Conservation (phyloP, 2,888 invertebrate genomes). For the Gerris lacustris region DNA sequence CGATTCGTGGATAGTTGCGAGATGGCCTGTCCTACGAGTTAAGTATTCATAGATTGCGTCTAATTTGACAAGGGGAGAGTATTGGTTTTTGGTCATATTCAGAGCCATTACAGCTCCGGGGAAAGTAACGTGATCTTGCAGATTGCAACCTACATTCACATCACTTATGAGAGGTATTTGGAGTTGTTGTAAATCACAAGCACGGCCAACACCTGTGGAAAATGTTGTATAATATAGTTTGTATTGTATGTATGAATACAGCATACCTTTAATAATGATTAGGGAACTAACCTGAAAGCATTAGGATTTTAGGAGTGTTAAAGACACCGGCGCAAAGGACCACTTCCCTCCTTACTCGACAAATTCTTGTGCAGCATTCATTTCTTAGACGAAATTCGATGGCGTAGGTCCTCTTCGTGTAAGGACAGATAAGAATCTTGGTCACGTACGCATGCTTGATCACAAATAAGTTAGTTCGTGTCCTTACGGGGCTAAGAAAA, state of each 20-base stretch:
- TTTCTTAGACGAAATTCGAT: conserved; percentile 43
- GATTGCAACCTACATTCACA: conserved; percentile 28
- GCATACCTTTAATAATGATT: too few species aligned
- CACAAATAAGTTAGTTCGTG: conserved; percentile 32
- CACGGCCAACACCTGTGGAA: conserved; percentile 26
- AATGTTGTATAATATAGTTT: not conserved
- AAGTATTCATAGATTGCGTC: conserved; percentile 24
- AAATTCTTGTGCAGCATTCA: conserved; percentile 40
- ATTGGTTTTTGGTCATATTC: conserved; percentile 17
- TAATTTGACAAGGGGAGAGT: conserved; percentile 12
- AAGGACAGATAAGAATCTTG: conserved; percentile 29
- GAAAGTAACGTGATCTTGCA: conserved; percentile 30
- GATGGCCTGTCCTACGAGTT: conserved; percentile 19
- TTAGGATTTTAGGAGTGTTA: conserved; percentile 29
- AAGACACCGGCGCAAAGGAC: conserved; percentile 31
- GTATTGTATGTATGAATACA: too few species aligned
- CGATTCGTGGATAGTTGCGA: conserved; percentile 21
- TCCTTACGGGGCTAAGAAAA: conserved; percentile 31
- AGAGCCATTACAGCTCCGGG: conserved; percentile 24
- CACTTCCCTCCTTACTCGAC: conserved; percentile 42
- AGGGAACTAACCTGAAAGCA: conserved; percentile 26
- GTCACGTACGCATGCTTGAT: conserved; percentile 32
- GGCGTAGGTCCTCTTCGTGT: conserved; percentile 41
- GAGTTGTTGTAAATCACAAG: conserved; percentile 24
- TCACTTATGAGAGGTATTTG: conserved; percentile 27